phyloP scores from a whole-genome alignment of 1,140 invertebrate genomes.

The Homalodisca vitripennis region DNA sequence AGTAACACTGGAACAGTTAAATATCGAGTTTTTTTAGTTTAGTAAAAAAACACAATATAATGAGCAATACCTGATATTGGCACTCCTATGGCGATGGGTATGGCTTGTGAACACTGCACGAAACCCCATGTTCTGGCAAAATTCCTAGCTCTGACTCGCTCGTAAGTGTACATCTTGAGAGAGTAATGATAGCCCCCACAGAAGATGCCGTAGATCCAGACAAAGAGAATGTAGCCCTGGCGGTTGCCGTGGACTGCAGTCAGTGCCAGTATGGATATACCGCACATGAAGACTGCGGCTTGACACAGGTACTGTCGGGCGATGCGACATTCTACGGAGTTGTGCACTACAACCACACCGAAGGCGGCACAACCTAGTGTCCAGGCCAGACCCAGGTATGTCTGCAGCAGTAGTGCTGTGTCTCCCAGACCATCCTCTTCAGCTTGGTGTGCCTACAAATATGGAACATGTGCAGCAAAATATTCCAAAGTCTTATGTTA shows the following conservation, averaged over 20 bases:
- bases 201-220: conserved; percentile 80
- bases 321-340: conserved; percentile 80
- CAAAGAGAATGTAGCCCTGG: conserved; percentile 75
- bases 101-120: conserved; percentile 82
- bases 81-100: conserved; percentile 82
- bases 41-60: too few relatives aligned
- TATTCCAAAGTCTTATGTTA: too few relatives aligned
- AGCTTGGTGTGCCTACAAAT: conserved; percentile 74
- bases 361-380: conserved; percentile 77
- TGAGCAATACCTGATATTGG: conserved; percentile 88
- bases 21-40: too few relatives aligned
- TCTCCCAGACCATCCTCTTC: conserved; percentile 70
- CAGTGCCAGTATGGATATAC: conserved; percentile 75
- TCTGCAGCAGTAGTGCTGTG: conserved; percentile 68
- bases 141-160: conserved; percentile 78
- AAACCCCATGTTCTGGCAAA: conserved; percentile 88
- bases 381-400: conserved; percentile 80
- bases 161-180: conserved; percentile 86
- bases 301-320: conserved; percentile 79
- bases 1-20: too few relatives aligned
- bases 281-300: conserved; percentile 74
- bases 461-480: too few relatives aligned
- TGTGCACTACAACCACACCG: conserved; percentile 77
- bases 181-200: conserved; percentile 84
- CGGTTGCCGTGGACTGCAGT: conserved; percentile 72